Percentiles rank a stretch among this genome's conserved stretches.
phyloP scores from a whole-genome alignment of 2,888 invertebrate genomes.

The Tryphoninae sp. region DNA sequence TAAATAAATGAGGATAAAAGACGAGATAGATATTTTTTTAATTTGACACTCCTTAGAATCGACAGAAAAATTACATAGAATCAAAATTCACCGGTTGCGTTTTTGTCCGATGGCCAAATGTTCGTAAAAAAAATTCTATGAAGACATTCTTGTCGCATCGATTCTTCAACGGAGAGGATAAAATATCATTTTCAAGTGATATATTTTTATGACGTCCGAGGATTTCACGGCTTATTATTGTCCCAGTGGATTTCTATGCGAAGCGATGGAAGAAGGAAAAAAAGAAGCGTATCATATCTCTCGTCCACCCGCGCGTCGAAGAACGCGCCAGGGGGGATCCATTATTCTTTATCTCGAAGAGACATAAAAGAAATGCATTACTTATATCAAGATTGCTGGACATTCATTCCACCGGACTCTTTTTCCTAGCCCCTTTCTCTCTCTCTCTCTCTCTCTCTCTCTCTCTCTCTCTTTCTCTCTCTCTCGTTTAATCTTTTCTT shows the following conservation, averaged over 20 bases:
- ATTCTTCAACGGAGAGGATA: conserved; percentile 22
- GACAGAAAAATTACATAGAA: too few relatives aligned
- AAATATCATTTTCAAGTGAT: conserved; percentile 58
- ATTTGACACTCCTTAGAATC: too few relatives aligned
- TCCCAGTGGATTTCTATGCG: conserved; percentile 61
- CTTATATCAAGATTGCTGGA: conserved; percentile 79
- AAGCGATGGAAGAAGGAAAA: conserved; percentile 27
- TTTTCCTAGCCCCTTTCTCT: conserved; percentile 62
- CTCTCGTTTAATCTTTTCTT: conserved; percentile 36
- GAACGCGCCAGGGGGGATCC: conserved; percentile 73
- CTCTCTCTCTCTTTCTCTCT: conserved; percentile 63
- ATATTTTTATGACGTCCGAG: conserved; percentile 63
- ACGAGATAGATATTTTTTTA: neutral
- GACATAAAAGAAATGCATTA: conserved; percentile 80
- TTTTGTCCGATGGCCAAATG: too few relatives aligned
- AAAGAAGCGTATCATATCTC: conserved; percentile 77
- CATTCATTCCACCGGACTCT: conserved; percentile 71
- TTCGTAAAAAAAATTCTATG: neutral
- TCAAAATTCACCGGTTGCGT: too few relatives aligned
- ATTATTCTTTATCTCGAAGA: conserved; percentile 80
- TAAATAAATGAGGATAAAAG: too few relatives aligned
- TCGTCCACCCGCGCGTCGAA: conserved; percentile 60
- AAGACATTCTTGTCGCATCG: conserved; percentile 16
- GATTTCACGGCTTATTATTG: conserved; percentile 66
- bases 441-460: conserved; percentile 61